Base-by-base conservation (phyloP, 2,113 vertebrate species). In the Engystomops pustulosus region DNA sequence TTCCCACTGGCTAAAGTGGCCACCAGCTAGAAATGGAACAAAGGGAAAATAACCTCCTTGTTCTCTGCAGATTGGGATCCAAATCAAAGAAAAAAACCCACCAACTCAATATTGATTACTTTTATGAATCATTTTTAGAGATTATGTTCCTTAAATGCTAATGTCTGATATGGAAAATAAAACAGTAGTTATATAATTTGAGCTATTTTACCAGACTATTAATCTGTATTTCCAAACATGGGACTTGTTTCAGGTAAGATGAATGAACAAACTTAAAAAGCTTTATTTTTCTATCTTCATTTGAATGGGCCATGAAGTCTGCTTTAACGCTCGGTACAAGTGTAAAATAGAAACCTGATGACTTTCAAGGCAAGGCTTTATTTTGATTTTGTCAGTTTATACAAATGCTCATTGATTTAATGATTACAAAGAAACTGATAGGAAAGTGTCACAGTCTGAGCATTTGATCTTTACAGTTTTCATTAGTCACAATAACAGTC, bases 401-500 rank as follows among this genome's bases (percentile, higher is more conserved):
- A 36, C 84, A 36, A 82, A 41, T 87, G 86, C 71, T 80, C 45
- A 82, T 69, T 83, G 71, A 84, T 86, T 88, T 86, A 86, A 83
- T 84, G 86, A 45, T 30, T 87, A 67, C 25, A 81, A 88, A 86
- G 87, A 47, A 90, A 86, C 58, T 90, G 65, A 82, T 86, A 71
- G 45, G 87, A 85, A 18, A 85, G 47, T 67, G 85, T 85, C 76
- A 78, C 78, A 69, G 36, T 86, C 85, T 30, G 62, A 79, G 75
- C 36, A 89, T 27, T 44, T 90, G 88, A 86, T 90, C 47, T 86
- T 90, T 65, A 72, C 69, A 17, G 18, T 88, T 86, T 87, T 55
- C 68, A 88, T 72, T 83, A 88, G 74, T 47, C 80, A 75, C 71
- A 86, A 51, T 86, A 92, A 88, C 86, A 89, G 88, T 89, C 80